Evolutionary conservation across 2,797 vertebrate species (phyloP), one percentile per base, ranked within the genome.

Genomic region (Enteromius thamalakanensis): DNA sequence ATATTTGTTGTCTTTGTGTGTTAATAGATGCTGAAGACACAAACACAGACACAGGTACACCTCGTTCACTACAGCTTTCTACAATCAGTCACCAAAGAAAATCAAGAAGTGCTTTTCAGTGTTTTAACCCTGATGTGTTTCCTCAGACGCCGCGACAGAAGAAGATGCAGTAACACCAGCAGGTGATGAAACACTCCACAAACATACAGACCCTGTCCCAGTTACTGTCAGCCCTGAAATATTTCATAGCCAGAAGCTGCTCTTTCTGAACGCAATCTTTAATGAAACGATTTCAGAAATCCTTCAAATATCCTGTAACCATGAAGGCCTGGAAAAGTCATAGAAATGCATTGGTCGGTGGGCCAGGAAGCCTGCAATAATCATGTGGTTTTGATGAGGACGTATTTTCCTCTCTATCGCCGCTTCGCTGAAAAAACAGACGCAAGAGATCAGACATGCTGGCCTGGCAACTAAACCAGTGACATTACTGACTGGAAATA

Each of bases 1-100:
- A 23, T 14, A 8, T 26, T 12, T 40, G 70, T 55, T 88, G 90
- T 86, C 37, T 90, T 37, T 26, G 84, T 76, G 85, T 6, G n/a
- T 64, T 47, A 74, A 74, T 1, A 47, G 82, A 45, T 4, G 4
- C 75, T 6, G 80, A 60, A 1, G 3, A 15, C 4, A 49, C 1
- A 49, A 82, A 79, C 0, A 3, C 64, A 6, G 79, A 60, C 1
- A 8, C 40, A 37, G 80, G 47, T 11, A 72, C 70, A 29, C 2
- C 6, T 62, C 12, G 1, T 17, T 64, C 15, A 32, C 12, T 14
- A 14, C 58, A 58, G 55, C 1, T 23, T 11, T 55, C 21, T n/a
- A 1, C 6, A 45, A 21, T 21, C 58, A 26, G 23, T 23, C 55
- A 23, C n/a, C n/a, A 58, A 58, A 62, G 3, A 60, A 12, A 60